phyloP scores from a whole-genome alignment of 2,888 invertebrate genomes.

The Lepidocyrtinus sp. region DNA sequence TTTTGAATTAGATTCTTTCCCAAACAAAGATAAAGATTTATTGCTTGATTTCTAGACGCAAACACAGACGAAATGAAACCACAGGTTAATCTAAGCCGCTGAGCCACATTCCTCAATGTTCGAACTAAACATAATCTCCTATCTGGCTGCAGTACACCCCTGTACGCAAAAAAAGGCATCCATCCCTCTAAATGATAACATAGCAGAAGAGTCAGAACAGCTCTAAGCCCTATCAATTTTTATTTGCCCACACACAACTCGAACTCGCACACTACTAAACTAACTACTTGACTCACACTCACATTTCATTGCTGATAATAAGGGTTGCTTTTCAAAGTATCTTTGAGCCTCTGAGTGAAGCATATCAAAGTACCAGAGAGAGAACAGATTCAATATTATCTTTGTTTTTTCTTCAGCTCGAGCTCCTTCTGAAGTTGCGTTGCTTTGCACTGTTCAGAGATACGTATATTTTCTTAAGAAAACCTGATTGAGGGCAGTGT shows the following conservation, averaged over 20 bases:
- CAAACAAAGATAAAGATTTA: too few species aligned
- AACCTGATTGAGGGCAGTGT: slow-evolving; percentile 51
- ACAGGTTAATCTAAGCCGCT: not conserved
- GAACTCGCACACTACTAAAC: too few species aligned
- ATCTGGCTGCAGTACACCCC: not conserved
- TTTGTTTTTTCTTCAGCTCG: not conserved
- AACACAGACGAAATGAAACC: too few species aligned
- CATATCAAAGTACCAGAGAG: not conserved
- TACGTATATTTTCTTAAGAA: slow-evolving; percentile 11
- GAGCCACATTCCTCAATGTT: not conserved
- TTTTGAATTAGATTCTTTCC: too few species aligned
- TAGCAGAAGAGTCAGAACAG: too few species aligned
- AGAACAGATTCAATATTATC: not conserved
- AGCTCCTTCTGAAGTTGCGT: not conserved
- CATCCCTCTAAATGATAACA: not conserved
- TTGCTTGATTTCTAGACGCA: too few species aligned
- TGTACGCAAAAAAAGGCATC: not conserved
- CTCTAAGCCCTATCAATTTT: not conserved
- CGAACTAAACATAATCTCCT: not conserved
- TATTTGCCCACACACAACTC: not conserved
- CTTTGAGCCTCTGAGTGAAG: not conserved
- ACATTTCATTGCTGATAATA: not conserved
- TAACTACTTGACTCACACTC: not conserved
- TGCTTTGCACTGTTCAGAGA: too few species aligned
- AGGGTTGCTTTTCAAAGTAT: not conserved